These are phyloP conservation scores for Nudaria mundana DNA, from an alignment of 2,888 invertebrate genomes.

Conservation along the genomic window DNA sequence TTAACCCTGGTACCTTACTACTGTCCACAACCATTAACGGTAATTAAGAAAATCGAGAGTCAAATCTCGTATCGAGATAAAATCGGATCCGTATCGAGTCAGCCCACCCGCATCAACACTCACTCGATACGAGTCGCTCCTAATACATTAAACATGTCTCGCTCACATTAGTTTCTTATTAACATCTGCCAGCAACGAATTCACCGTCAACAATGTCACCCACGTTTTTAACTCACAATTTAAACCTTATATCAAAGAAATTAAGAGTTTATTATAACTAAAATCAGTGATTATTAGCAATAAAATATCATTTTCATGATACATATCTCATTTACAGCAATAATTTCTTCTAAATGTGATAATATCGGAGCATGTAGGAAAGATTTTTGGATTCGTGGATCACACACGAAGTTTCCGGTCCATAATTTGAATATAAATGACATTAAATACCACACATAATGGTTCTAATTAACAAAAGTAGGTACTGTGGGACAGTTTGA, in stretches of 20 bases:
- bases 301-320: constrained; percentile 61
- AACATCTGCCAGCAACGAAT: constrained; percentile 45
- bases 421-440: constrained; percentile 39
- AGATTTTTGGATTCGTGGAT: constrained; percentile 45
- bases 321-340: constrained; percentile 47
- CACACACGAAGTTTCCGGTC: constrained; percentile 70
- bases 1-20: constrained; percentile 43
- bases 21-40: constrained; percentile 67
- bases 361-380: constrained; percentile 52
- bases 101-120: constrained; percentile 65
- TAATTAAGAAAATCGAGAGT: constrained; percentile 74
- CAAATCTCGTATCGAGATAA: constrained; percentile 71
- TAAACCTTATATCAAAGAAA: constrained; percentile 23
- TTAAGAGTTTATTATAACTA: constrained; percentile 17
- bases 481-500: too few species aligned
- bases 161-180: constrained; percentile 54
- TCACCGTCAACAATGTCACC: constrained; percentile 34
- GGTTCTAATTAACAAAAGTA: constrained; percentile 31
- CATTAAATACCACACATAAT: constrained; percentile 21
- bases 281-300: constrained; percentile 45
- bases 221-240: constrained; percentile 13
- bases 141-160: constrained; percentile 73
- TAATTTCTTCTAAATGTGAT: constrained; percentile 54
- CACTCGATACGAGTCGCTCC: too few species aligned
- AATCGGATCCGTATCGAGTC: constrained; percentile 62